Conservation (phyloP, 2,113 vertebrate species). For the Silurus asotus region DNA sequence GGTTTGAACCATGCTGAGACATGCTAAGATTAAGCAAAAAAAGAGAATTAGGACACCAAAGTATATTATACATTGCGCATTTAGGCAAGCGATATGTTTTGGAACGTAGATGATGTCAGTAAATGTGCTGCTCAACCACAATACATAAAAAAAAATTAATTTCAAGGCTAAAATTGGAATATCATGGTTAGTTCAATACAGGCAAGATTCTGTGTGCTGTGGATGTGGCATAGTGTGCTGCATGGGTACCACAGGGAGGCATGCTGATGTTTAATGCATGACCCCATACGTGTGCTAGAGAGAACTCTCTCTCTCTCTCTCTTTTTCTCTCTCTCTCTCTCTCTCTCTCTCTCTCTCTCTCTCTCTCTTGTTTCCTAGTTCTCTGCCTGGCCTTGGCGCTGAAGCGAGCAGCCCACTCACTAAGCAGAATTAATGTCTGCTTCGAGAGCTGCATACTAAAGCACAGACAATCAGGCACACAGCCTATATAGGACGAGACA, state of each 20-base stretch:
- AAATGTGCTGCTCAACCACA: not conserved
- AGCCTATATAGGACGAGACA: constrained; percentile 46
- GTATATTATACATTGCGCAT: not conserved
- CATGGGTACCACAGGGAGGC: constrained; percentile 39
- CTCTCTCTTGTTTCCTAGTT: not conserved
- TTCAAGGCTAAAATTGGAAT: constrained; percentile 7
- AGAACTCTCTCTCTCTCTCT: constrained; percentile 11
- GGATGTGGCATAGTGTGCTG: constrained; percentile 35
- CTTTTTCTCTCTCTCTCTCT: not conserved
- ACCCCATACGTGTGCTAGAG: constrained; percentile 35
- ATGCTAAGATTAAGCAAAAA: constrained; percentile 7
- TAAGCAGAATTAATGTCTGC: constrained; percentile 43
- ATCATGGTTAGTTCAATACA: constrained; percentile 3
- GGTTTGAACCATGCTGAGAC: constrained; percentile 64
- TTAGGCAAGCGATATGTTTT: not conserved
- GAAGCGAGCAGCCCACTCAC: constrained; percentile 36
- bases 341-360: constrained; percentile 26
- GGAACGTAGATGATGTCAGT: not conserved
- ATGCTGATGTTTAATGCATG: constrained; percentile 52
- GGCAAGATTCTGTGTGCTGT: constrained; percentile 28
- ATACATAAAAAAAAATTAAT: not conserved
- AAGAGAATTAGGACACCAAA: constrained; percentile 18
- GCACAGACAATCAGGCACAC: constrained; percentile 28
- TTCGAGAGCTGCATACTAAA: constrained; percentile 46
- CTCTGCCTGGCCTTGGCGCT: constrained; percentile 67